phyloP scores from a whole-genome alignment of 2,113 vertebrate species.

The Alouatta palliata region DNA sequence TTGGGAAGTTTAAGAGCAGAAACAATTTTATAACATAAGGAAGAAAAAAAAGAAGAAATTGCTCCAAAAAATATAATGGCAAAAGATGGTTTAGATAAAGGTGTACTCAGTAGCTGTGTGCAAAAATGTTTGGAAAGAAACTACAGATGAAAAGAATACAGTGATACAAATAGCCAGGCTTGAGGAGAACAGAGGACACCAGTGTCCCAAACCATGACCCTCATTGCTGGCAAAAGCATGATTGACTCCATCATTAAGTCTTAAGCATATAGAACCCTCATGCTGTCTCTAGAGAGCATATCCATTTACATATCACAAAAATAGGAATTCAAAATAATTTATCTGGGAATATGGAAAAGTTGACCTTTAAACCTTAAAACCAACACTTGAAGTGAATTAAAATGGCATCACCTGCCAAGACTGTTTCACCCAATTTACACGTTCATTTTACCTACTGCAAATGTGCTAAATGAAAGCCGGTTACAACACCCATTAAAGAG shows the following conservation, averaged over 20 bases:
- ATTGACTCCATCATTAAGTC: not conserved
- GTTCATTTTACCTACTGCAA: not conserved
- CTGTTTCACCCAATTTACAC: not conserved
- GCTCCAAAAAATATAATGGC: not conserved
- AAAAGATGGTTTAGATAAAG: not conserved
- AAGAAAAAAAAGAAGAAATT: not conserved
- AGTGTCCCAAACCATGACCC: no score
- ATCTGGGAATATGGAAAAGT: not conserved
- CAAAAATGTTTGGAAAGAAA: not conserved
- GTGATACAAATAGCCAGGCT: fast-evolving
- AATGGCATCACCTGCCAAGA: not conserved
- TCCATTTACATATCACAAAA: not conserved
- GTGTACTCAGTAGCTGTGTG: no score
- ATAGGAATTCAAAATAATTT: not conserved
- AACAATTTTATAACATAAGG: not conserved
- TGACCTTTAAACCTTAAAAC: not conserved
- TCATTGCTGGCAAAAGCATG: no score
- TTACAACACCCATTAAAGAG: not conserved
- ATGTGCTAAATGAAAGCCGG: not conserved
- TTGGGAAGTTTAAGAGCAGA: not conserved
- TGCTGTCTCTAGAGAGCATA: not conserved
- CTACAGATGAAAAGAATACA: not conserved
- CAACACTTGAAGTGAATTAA: not conserved
- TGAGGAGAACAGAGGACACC: not conserved
- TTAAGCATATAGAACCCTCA: not conserved